A percentile compares a stretch with the other conserved stretches of the same genome.
Evolutionary conservation across 2,888 invertebrate genomes (phyloP).

Genomic region (Torymus texanus): DNA sequence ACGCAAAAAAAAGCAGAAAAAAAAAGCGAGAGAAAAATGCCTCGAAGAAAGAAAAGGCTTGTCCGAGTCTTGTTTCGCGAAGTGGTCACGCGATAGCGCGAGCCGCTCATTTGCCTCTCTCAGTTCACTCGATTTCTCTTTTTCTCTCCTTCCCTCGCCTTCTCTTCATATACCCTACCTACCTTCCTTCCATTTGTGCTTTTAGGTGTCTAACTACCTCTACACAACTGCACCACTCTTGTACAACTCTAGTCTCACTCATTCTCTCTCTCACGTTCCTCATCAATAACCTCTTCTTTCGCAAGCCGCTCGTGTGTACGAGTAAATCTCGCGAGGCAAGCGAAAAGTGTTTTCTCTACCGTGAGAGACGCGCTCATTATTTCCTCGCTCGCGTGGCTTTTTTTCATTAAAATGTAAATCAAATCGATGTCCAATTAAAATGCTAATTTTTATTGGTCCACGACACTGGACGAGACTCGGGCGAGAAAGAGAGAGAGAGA

Average conservation of each 20-base stretch:
- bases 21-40: neutral
- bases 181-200: constrained; percentile 22
- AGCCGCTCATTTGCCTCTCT: constrained; percentile 22
- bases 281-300: no score
- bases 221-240: no score
- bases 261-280: no score
- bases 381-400: neutral
- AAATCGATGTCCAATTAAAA: constrained; percentile 55
- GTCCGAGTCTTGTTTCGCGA: constrained; percentile 32
- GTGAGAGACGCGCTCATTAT: neutral
- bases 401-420: constrained; percentile 51
- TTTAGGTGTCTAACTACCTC: constrained; percentile 17
- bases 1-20: neutral
- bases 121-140: constrained; percentile 19
- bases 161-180: neutral
- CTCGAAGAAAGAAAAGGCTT: neutral
- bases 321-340: no score
- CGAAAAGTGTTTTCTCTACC: neutral
- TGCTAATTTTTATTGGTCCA: constrained; percentile 51
- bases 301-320: no score
- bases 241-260: no score
- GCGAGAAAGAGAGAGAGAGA: neutral
- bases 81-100: constrained; percentile 44
- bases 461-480: neutral
- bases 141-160: neutral